Conservation (phyloP, 2,113 vertebrate genomes). For the Anolis carolinensis region DNA sequence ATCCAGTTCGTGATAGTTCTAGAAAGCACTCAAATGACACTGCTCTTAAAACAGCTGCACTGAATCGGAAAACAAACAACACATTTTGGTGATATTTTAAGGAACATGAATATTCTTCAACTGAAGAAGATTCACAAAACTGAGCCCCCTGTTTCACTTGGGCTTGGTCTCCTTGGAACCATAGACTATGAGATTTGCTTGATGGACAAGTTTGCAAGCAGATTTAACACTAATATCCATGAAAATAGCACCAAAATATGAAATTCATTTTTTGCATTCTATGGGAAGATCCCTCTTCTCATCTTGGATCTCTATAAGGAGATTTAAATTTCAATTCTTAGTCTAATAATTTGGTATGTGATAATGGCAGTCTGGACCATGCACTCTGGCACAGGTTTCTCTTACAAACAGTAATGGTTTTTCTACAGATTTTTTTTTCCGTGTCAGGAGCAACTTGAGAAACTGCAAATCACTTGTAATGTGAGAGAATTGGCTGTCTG, state of each 20-base stretch:
- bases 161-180: background rate
- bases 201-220: background rate
- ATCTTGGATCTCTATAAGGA: background rate
- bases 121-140: background rate
- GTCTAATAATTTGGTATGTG: background rate
- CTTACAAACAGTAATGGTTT: background rate
- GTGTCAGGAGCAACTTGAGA: too few relatives aligned
- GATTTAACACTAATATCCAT: too few relatives aligned
- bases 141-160: background rate
- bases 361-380: background rate
- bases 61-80: background rate
- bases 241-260: background rate
- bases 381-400: background rate
- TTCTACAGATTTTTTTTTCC: too few relatives aligned
- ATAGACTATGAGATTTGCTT: background rate
- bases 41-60: background rate
- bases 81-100: background rate
- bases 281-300: background rate
- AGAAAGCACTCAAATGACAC: background rate
- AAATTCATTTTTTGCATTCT: background rate
- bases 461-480: too few relatives aligned
- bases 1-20: background rate
- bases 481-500: too few relatives aligned
- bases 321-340: background rate
- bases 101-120: background rate